Percentiles rank a stretch among this genome's conserved stretches.
Evolutionary conservation across 2,797 vertebrate genomes (phyloP).

Genomic region (Craterocephalus amniculus): DNA sequence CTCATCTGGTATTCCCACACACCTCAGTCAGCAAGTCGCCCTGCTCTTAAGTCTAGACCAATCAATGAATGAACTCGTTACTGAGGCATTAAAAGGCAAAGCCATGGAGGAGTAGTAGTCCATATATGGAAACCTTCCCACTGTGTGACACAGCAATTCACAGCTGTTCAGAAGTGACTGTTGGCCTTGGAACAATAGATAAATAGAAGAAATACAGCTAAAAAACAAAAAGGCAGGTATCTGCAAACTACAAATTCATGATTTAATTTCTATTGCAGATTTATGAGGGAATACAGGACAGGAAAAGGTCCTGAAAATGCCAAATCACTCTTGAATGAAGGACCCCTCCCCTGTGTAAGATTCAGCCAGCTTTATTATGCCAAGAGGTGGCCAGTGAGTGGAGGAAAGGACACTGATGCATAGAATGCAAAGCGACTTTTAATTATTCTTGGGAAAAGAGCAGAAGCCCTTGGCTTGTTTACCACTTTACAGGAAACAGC

Average conservation of each 20-base stretch:
- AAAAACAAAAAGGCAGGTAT: constrained; percentile 2
- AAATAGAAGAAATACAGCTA: background rate
- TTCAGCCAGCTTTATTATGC: constrained; percentile 55
- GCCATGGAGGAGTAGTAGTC: constrained; percentile 33
- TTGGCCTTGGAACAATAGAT: constrained; percentile 1
- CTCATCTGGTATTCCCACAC: constrained; percentile 44
- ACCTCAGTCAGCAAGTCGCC: constrained; percentile 32
- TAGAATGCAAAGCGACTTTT: constrained; percentile 73
- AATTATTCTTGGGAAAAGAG: constrained; percentile 77
- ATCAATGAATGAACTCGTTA: constrained; percentile 58
- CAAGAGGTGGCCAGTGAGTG: constrained; percentile 61
- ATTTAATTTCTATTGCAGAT: constrained; percentile 27
- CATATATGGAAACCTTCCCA: constrained; percentile 40
- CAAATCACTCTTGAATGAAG: constrained; percentile 39
- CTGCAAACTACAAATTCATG: constrained; percentile 6
- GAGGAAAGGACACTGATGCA: constrained; percentile 72
- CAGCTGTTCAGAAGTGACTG: constrained; percentile 36
- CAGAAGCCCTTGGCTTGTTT: constrained; percentile 80
- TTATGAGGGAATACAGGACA: constrained; percentile 18
- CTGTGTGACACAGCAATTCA: constrained; percentile 46
- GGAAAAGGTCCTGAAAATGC: constrained; percentile 38
- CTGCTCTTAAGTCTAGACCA: constrained; percentile 45
- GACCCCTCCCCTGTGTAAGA: constrained; percentile 38
- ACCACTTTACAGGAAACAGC: constrained; percentile 76
- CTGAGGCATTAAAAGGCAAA: constrained; percentile 43